Evolutionary conservation across 2,888 invertebrate genomes (phyloP), one percentile per base, ranked within the genome.

Genomic region (Polydesmus complanatus): DNA sequence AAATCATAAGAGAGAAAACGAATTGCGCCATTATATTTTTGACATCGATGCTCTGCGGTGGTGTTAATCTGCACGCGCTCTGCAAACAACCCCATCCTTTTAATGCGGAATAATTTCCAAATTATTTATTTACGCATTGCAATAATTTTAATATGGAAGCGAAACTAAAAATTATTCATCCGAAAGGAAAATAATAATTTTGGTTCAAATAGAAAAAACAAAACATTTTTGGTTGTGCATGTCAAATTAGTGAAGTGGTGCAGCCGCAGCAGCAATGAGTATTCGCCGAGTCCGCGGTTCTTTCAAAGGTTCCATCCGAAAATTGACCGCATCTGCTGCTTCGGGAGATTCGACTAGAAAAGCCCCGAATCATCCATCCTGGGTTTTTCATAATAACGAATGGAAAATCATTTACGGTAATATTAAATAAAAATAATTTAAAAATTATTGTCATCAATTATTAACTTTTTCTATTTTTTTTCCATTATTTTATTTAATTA

Each of bases 401-500:
- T 70, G 70, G 70, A 64, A 67, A 61, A 69, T 70, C 62, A 67
- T 68, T 58, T 69, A 69, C 63, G 69, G 70, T 37, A 37, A 37
- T 5, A 8, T 37, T 37, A 37, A 5, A 8, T 37, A 37, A 37
- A n/a, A n/a, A n/a, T n/a, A n/a, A n/a, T n/a, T n/a, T n/a, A n/a
- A n/a, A n/a, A n/a, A n/a, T 47, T 47, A 47, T 47, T 47, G 11
- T 47, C 48, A 47, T n/a, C 18, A n/a, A 47, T 47, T 47, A 47
- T n/a, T n/a, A n/a, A 1, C 27, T n/a, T 14, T 26, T 22, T 19
- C 11, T 8, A 22, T 50, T 2, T 21, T 49, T 49, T 49, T 49
- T 49, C 21, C 21, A 21, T 21, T 49, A 3, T n/a, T n/a, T n/a
- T n/a, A n/a, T n/a, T n/a, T n/a, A n/a, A n/a, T n/a, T n/a, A n/a